A percentile compares a stretch with the other conserved stretches of the same genome.
phyloP scores from a whole-genome alignment of 23 tunicate genomes.

The Botrylloides violaceus region DNA sequence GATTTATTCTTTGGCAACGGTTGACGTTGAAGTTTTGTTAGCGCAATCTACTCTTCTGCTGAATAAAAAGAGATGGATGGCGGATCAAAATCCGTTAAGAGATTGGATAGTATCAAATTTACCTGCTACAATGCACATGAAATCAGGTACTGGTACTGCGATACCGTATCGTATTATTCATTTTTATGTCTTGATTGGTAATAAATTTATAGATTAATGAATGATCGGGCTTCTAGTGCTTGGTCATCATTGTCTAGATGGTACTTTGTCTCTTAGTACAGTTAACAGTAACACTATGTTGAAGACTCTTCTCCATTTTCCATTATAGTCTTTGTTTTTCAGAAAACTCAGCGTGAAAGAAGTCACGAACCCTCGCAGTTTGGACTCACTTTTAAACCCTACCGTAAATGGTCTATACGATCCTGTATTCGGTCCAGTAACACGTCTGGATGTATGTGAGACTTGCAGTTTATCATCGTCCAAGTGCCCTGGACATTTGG shows the following conservation, averaged over 20 bases:
- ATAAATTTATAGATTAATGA: too few relatives aligned
- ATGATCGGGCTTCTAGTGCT: not conserved
- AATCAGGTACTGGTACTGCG: conserved; percentile 60
- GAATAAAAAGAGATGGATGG: too few relatives aligned
- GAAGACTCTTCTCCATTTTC: too few relatives aligned
- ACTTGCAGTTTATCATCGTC: conserved; percentile 61
- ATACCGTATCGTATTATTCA: too few relatives aligned
- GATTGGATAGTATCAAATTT: conserved; percentile 32
- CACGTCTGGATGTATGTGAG: conserved; percentile 47
- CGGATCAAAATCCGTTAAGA: too few relatives aligned
- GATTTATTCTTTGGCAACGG: too few relatives aligned
- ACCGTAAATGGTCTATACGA: conserved; percentile 79
- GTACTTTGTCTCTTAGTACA: not conserved
- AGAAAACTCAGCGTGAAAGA: conserved; percentile 60
- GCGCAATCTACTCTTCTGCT: too few relatives aligned
- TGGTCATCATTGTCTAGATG: not conserved
- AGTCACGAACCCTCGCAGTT: conserved; percentile 57
- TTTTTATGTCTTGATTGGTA: too few relatives aligned
- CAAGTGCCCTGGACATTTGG: conserved; percentile 67
- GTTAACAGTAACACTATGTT: too few relatives aligned
- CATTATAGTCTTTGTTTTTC: not conserved
- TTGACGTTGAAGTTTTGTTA: too few relatives aligned
- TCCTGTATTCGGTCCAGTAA: conserved; percentile 49
- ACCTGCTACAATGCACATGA: conserved; percentile 56
- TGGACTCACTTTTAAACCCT: conserved; percentile 46